A percentile compares a stretch with the other conserved stretches of the same genome.
Conservation (phyloP, 1,140 invertebrate genomes). For the Venustaconcha ellipsiformis region DNA sequence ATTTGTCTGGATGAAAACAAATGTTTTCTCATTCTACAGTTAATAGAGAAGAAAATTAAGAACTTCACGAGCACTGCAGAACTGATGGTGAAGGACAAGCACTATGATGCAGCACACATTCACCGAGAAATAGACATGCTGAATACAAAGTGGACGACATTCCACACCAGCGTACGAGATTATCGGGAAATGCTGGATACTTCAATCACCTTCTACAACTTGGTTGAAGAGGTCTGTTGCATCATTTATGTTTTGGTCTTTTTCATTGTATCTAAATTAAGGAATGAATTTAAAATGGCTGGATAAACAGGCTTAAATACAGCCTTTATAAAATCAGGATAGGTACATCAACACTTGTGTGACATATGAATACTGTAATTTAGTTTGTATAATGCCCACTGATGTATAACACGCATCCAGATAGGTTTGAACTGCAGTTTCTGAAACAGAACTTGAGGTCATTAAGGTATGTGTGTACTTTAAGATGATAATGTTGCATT, state of each 20-base stretch:
- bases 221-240: conserved; percentile 73
- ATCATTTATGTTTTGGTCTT: not conserved
- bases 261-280: no score
- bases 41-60: conserved; percentile 80
- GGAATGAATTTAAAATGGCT: not conserved
- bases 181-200: conserved; percentile 74
- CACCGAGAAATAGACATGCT: conserved; percentile 76
- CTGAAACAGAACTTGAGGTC: no score
- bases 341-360: not conserved
- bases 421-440: no score
- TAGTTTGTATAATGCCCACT: not conserved
- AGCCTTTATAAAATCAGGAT: not conserved
- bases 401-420: no score
- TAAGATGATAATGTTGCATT: no score
- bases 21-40: conserved; percentile 61
- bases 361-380: not conserved
- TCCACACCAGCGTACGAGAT: conserved; percentile 78
- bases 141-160: conserved; percentile 79
- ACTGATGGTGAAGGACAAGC: conserved; percentile 74
- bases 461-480: no score
- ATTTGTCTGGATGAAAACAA: no score
- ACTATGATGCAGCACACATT: conserved; percentile 72
- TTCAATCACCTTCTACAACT: conserved; percentile 73
- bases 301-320: not conserved
- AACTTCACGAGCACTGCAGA: conserved; percentile 80